A percentile compares a stretch with the other conserved stretches of the same genome.
Conservation (phyloP, 2,797 vertebrate species). For the Rhynchotus rufescens region DNA sequence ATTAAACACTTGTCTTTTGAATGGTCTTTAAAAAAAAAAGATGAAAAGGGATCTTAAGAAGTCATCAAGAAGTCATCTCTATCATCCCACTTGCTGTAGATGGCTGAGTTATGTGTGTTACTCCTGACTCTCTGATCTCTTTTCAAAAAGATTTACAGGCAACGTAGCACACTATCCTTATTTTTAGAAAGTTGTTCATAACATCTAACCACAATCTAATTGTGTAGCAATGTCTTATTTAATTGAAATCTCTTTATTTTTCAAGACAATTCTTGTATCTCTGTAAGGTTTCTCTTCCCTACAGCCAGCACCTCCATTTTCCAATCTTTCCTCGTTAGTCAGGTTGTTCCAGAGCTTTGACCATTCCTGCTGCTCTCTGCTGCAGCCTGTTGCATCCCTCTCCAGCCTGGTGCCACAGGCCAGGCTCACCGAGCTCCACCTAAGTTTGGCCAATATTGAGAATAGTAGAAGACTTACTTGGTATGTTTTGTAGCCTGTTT, state of each 20-base stretch:
- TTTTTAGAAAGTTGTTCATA: conserved; percentile 55
- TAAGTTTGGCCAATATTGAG: conserved; percentile 4
- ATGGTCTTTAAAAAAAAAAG: conserved; percentile 12
- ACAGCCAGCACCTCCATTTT: background rate
- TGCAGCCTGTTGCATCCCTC: background rate
- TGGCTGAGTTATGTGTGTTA: conserved; percentile 6
- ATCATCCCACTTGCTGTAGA: conserved; percentile 15
- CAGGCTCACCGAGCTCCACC: background rate
- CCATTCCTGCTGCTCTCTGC: background rate
- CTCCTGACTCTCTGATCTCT: conserved; percentile 45
- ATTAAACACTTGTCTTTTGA: background rate
- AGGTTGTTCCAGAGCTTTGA: conserved; percentile 9
- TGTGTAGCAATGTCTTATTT: conserved; percentile 32
- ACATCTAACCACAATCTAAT: conserved; percentile 34
- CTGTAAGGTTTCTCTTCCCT: background rate
- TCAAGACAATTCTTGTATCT: background rate
- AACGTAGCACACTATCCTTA: conserved; percentile 7
- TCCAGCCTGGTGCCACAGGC: background rate
- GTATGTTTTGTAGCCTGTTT: background rate
- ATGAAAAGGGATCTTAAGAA: conserved; percentile 37
- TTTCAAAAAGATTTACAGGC: conserved; percentile 33
- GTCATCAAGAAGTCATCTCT: conserved; percentile 18
- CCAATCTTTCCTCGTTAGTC: background rate
- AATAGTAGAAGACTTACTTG: conserved; percentile 8
- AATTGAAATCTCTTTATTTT: conserved; percentile 22